Evolutionary conservation across 23 tunicate genomes (phyloP), one percentile per base, ranked within the genome.

Genomic region (Oikopleura dioica): DNA sequence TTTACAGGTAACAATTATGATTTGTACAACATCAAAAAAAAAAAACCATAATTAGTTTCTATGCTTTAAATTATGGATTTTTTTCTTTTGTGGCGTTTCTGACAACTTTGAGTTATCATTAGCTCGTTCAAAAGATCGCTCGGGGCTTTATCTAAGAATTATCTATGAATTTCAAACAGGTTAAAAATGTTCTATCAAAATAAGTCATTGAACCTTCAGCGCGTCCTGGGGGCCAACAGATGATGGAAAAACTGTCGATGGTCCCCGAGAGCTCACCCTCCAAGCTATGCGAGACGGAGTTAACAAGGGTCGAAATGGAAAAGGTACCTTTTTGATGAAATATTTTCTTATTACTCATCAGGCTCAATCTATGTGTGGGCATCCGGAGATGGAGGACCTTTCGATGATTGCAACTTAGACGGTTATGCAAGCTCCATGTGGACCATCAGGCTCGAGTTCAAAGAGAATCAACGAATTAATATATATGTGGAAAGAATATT

Each of bases 181-280:
- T n/a, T n/a, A n/a, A n/a, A n/a, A n/a, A n/a, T n/a, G n/a, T n/a
- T n/a, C n/a, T n/a, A n/a, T n/a, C n/a, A n/a, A n/a, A n/a, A n/a
- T n/a, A n/a, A n/a, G n/a, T n/a, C n/a, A 68, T 29, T 29, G 26
- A 5, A 68, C 28, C 59, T 37, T 75, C 59, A 94, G 99, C 59
- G 99, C 99, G n/a, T 94, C 99, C 23, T 94, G 99, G 99, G 99
- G 99, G 23, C 99, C 99, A 12, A 94, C 99, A 2, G 99, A 94
- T 76, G 99, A 94, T 76, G 99, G 99, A 1, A 83, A 81, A 81
- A 94, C 99, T 35, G 95, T 94, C n/a, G 99, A 94, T 68, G 99
- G 99, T 24, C 99, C 99, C 0, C 77, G 99, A 37, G 81, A 82
- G 75, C 63, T 94, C 37, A 94, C 99, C 1, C 81, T 94, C 30